Percentiles rank a stretch among this genome's conserved stretches.
phyloP scores from a whole-genome alignment of 1,140 invertebrate genomes.

The Liolophura sinensis region DNA sequence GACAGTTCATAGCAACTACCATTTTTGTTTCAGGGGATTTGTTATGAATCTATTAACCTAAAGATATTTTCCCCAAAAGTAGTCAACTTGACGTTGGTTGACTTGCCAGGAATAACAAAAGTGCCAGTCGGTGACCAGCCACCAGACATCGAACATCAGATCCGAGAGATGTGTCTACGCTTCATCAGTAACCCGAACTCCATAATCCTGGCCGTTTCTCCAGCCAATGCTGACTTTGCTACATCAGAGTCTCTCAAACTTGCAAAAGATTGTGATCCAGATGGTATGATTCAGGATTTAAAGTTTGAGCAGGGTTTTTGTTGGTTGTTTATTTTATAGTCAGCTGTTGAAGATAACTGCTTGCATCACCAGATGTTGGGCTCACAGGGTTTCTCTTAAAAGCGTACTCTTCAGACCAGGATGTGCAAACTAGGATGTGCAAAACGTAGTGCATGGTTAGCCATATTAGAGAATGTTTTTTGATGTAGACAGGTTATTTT shows the following conservation, averaged over 20 bases:
- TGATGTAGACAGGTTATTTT: no score
- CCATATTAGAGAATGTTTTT: no score
- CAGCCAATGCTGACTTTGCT: constrained; percentile 60
- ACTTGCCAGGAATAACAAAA: constrained; percentile 98
- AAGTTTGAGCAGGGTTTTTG: no score
- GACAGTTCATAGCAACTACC: constrained; percentile 3
- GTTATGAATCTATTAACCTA: constrained; percentile 91
- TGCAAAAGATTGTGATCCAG: constrained; percentile 58
- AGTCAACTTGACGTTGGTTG: constrained; percentile 96
- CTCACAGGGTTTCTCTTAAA: no score
- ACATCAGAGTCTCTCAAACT: constrained; percentile 60
- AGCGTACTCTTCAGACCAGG: no score
- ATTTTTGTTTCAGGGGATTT: constrained; percentile 76
- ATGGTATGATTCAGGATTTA: constrained; percentile 37
- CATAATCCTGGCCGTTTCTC: constrained; percentile 64
- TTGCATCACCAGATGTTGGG: no score
- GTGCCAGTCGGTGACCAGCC: constrained; percentile 73
- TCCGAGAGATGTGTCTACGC: constrained; percentile 62
- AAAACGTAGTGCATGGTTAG: no score
- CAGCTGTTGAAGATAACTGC: no score
- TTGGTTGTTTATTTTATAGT: no score
- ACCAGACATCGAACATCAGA: constrained; percentile 65
- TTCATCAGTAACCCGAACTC: constrained; percentile 68
- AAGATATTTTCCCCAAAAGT: constrained; percentile 93
- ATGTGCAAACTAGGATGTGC: no score